Base-by-base conservation (phyloP, 2,888 invertebrate genomes). In the Rapana venosa region DNA sequence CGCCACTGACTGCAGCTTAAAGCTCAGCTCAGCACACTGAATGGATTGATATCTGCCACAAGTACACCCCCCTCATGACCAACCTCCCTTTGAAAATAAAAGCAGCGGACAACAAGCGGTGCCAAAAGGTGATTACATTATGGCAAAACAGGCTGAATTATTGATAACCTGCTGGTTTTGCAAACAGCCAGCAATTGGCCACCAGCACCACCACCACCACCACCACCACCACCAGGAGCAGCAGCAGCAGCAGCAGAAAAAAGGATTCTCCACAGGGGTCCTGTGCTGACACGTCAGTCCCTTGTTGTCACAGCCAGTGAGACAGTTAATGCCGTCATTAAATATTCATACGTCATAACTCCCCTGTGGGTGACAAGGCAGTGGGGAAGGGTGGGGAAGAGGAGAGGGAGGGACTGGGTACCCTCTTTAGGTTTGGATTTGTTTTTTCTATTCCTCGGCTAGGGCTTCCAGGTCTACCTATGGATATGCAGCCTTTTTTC, bases 281-380 rank as follows among this genome's bases (percentile, higher is more conserved):
- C 66, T 66, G 66, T 26, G 36, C 22, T 22, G 26, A n/a, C 84
- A 8, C 58, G 6, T 26, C 30, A 8, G 36, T 15, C 86, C 35
- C 86, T 32, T 66, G 86, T n/a, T 58, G 8, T 6, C 58, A 79
- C 56, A 20, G 87, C 84, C 66, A 66, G 35, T 56, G 56, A 88
- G 88, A 88, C 88, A 84, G 83, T 88, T 88, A 88, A 88, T 88
- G 88, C 83, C 81, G 70, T 88, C 83, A 88, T 88, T 35, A 88
- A 88, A 61, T 88, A 88, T 88, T 88, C 66, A 88, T 88, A 83
- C 88, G 36, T 88, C 88, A 88, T 88, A 84, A 83, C 70, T 88
- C 81, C 81, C 86, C 32, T 47, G 47, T 47, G 5, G 61, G 32
- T 86, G 66, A 61, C 66, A 61, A 84, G 30, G 84, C 4, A 4